Conservation (phyloP, 2,797 vertebrate genomes). For the Rhodeus uyekii region DNA sequence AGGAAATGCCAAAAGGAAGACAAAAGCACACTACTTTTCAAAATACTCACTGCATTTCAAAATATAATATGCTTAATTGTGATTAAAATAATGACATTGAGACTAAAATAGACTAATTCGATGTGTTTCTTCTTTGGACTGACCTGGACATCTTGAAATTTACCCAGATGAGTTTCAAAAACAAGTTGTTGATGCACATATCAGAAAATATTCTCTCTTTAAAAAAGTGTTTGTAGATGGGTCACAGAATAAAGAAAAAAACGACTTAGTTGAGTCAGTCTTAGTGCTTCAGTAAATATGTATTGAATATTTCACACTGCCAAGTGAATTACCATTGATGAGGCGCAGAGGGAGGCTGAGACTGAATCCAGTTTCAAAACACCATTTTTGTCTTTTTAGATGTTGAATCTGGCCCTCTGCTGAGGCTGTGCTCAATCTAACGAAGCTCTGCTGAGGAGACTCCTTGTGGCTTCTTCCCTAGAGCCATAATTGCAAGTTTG, state of each 20-base stretch:
- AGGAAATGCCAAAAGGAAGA: conserved; percentile 5
- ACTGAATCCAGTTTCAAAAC: conserved; percentile 33
- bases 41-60: background rate
- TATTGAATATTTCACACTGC: conserved; percentile 39
- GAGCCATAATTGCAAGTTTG: background rate
- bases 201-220: conserved; percentile 11
- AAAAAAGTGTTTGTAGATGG: conserved; percentile 12
- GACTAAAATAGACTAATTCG: no score
- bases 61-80: no score
- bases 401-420: conserved; percentile 9
- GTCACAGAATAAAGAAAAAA: background rate
- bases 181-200: background rate
- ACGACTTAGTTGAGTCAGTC: background rate
- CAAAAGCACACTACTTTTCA: background rate
- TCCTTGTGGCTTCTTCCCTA: conserved; percentile 15
- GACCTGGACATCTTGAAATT: background rate
- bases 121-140: no score
- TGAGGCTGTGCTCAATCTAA: conserved; percentile 25
- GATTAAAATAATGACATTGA: no score
- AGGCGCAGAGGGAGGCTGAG: conserved; percentile 39
- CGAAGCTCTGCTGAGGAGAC: conserved; percentile 15
- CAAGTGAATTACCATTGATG: conserved; percentile 17
- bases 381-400: conserved; percentile 2
- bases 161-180: background rate
- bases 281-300: conserved; percentile 32